Base-by-base conservation (phyloP, 2,113 vertebrate genomes). In the Vimba vimba region DNA sequence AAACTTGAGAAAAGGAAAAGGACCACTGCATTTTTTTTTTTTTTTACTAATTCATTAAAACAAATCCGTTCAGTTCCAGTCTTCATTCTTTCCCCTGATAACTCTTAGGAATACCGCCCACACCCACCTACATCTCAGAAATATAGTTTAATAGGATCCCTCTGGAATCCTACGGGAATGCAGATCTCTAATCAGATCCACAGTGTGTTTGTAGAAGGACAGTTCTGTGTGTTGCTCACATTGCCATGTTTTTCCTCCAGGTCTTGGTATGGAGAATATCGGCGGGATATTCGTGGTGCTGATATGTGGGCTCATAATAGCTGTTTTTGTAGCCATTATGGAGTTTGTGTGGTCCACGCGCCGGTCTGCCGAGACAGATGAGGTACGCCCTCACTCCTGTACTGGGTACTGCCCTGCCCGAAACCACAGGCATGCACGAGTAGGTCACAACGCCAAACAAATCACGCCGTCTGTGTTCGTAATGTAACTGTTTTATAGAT, bases 211-310 rank as follows among this genome's bases (percentile, higher is more conserved):
- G 66, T 80, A 39, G 77, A 55, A 69, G 75, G 62, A 74, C 8
- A 27, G 64, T 64, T 86, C 52, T 59, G 39, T 39, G 64, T 74
- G 79, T 85, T 43, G 15, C 21, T 85, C 69, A 66, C 11, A 57
- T 15, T 55, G 84, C 25, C 21, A n/a, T 74, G 6, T 84, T 60
- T 78, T 64, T 69, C 30, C 60, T 68, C 60, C 88, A 95, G 95
- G 94, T 66, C 86, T 97, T 60, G 97, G 97, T 27, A 97, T 97
- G 97, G 96, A 97, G 92, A 97, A 97, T 90, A 97, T 97, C 0
- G 97, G 97, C 0, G 97, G 97, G 23, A 97, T 97, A 76, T 97
- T 97, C 7, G 96, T 97, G 43, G 97, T 97, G 59, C 94, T 97
- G 82, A 96, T 97, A 91, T 97, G 96, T 4, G 97, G 97, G 33